Evolutionary conservation across 2,888 invertebrate genomes (phyloP).

Genomic region (Schrankia costaestrigalis): DNA sequence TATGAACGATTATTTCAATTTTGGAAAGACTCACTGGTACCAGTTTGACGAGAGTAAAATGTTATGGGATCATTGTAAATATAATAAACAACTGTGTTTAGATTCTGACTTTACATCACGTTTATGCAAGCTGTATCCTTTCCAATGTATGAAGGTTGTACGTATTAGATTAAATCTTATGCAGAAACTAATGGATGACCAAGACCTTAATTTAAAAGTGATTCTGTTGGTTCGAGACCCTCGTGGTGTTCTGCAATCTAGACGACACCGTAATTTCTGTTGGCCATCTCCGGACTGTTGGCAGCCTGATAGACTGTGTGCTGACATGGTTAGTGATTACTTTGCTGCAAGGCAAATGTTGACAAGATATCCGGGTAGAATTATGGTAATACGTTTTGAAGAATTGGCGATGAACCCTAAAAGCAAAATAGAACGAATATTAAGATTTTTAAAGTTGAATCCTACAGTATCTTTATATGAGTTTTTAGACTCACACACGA

Average conservation of each 20-base stretch:
- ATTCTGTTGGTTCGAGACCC: conserved; percentile 92
- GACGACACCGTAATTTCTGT: conserved; percentile 90
- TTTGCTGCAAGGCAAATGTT: conserved; percentile 85
- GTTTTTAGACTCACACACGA: conserved; percentile 91
- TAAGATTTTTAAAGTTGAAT: conserved; percentile 88
- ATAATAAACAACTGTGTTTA: conserved; percentile 72
- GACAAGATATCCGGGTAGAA: conserved; percentile 85
- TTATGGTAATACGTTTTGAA: conserved; percentile 92
- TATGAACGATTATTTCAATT: conserved; percentile 88
- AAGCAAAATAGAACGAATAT: conserved; percentile 83
- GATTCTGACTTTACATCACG: conserved; percentile 84
- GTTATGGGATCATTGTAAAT: conserved; percentile 90
- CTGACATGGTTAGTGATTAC: conserved; percentile 91
- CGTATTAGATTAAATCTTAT: conserved; percentile 87
- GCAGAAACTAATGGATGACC: conserved; percentile 85
- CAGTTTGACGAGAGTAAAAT: conserved; percentile 92
- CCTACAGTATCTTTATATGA: conserved; percentile 83
- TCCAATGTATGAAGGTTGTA: conserved; percentile 94
- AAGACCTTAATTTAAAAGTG: conserved; percentile 87
- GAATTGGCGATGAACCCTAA: conserved; percentile 90
- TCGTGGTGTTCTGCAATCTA: conserved; percentile 91
- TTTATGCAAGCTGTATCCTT: conserved; percentile 91
- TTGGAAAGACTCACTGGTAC: conserved; percentile 88
- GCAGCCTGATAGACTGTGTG: conserved; percentile 87
- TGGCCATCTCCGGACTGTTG: conserved; percentile 89